phyloP scores from a whole-genome alignment of 2,113 vertebrate species.

The Anser brachyrhynchus region DNA sequence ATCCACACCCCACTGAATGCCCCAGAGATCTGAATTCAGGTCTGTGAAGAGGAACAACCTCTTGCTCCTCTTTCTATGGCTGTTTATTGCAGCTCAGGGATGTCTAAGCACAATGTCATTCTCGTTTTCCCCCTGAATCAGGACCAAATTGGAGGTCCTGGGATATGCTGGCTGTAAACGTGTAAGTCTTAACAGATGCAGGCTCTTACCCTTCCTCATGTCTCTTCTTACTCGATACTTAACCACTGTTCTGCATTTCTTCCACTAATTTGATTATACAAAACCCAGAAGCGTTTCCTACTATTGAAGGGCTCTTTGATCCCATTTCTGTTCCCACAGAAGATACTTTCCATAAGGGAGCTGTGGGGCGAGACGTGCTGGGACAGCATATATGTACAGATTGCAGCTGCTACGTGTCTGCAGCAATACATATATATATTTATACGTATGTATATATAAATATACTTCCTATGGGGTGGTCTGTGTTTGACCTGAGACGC shows the following conservation, averaged over 20 bases:
- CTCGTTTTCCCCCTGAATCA: not conserved
- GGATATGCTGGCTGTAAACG: not conserved
- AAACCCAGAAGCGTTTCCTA: not conserved
- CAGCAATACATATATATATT: not conserved
- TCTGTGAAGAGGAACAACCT: not conserved
- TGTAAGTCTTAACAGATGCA: not conserved
- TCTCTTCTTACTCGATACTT: not conserved
- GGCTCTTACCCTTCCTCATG: not conserved
- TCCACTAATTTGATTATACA: not conserved
- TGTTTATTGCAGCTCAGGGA: not conserved
- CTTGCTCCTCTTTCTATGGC: fast-evolving
- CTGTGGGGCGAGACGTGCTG: not conserved
- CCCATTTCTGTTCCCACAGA: not conserved
- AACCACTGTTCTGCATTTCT: fast-evolving
- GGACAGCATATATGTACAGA: not conserved
- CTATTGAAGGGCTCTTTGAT: not conserved
- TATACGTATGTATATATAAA: not conserved
- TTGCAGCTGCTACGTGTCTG: not conserved
- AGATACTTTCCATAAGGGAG: not conserved
- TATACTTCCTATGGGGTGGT: not conserved
- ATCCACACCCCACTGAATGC: not conserved
- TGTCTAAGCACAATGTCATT: not conserved
- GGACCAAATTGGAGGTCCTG: not conserved
- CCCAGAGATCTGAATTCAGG: not conserved
- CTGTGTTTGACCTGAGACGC: not conserved